Conservation (phyloP, 2,797 vertebrate genomes). For the Pipistrellus nathusii region DNA sequence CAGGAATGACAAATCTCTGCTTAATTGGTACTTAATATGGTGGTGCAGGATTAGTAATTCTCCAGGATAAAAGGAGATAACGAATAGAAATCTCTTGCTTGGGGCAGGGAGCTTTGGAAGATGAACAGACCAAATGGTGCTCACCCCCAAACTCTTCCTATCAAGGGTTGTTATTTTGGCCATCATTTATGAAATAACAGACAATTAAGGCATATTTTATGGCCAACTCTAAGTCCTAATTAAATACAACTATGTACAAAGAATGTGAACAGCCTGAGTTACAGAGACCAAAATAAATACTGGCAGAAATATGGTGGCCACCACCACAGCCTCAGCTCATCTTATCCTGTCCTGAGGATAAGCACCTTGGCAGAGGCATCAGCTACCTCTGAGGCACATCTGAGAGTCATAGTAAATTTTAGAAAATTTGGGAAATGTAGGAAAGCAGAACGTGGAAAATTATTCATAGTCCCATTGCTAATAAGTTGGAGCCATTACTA, state of each 20-base stretch:
- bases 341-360: constrained; percentile 61
- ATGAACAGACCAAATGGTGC: constrained; percentile 80
- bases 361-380: constrained; percentile 53
- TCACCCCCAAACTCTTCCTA: constrained; percentile 78
- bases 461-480: not conserved
- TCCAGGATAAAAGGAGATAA: constrained; percentile 82
- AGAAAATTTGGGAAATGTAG: not conserved
- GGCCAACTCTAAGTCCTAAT: constrained; percentile 84
- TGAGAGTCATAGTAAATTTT: constrained; percentile 9
- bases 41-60: constrained; percentile 81
- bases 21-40: constrained; percentile 84
- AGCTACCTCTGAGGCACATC: constrained; percentile 8
- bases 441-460: not conserved
- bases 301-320: constrained; percentile 68
- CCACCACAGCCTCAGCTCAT: constrained; percentile 15
- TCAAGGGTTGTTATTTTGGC: constrained; percentile 84
- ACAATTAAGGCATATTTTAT: constrained; percentile 86
- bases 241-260: constrained; percentile 87
- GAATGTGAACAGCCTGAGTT: constrained; percentile 82
- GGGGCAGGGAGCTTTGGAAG: constrained; percentile 79
- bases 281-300: constrained; percentile 79
- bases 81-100: constrained; percentile 81
- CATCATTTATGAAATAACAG: constrained; percentile 85
- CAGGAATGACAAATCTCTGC: constrained; percentile 83
- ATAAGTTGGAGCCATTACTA: not conserved